Evolutionary conservation across 2,113 vertebrate species (phyloP).

Genomic region (Brachirus orientalis): DNA sequence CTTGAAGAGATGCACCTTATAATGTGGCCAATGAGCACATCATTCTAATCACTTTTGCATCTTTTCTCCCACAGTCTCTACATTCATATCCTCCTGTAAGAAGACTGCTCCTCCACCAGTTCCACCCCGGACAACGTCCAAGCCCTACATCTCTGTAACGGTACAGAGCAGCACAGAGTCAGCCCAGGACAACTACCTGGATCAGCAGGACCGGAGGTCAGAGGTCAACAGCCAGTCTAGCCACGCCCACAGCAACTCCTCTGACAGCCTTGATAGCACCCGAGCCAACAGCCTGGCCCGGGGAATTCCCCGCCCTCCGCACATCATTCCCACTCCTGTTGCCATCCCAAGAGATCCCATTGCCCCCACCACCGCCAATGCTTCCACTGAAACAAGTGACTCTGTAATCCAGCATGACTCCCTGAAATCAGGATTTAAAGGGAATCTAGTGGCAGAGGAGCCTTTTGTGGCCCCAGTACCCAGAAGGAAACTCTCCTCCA

Average conservation of each 20-base stretch:
- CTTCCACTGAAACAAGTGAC: conserved; percentile 71
- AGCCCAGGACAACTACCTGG: conserved; percentile 96
- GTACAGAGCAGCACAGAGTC: conserved; percentile 99
- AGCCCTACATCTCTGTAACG: conserved; percentile 98
- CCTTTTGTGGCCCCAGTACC: conserved; percentile 85
- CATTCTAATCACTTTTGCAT: conserved; percentile 4
- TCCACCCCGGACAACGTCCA: conserved; percentile 96
- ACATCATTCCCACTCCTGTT: conserved; percentile 82
- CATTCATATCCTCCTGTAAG: conserved; percentile 97
- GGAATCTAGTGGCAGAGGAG: conserved; percentile 85
- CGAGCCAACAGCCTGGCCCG: conserved; percentile 91
- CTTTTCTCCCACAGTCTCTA: conserved; percentile 83
- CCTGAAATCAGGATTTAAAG: conserved; percentile 82
- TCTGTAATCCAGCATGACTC: conserved; percentile 66
- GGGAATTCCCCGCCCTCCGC: conserved; percentile 77
- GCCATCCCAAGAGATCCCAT: conserved; percentile 85
- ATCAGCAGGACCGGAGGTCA: conserved; percentile 93
- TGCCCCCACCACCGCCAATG: conserved; percentile 69
- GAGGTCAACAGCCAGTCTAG: conserved; percentile 96
- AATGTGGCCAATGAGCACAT: no score
- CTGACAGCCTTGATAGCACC: conserved; percentile 96
- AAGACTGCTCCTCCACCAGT: conserved; percentile 96
- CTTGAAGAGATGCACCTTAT: no score
- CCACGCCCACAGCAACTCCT: conserved; percentile 94
- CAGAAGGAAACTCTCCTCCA: conserved; percentile 96